These are phyloP conservation scores for Ochotona curzoniae DNA, from an alignment of 2,113 vertebrate genomes.

Conservation along the genomic window DNA sequence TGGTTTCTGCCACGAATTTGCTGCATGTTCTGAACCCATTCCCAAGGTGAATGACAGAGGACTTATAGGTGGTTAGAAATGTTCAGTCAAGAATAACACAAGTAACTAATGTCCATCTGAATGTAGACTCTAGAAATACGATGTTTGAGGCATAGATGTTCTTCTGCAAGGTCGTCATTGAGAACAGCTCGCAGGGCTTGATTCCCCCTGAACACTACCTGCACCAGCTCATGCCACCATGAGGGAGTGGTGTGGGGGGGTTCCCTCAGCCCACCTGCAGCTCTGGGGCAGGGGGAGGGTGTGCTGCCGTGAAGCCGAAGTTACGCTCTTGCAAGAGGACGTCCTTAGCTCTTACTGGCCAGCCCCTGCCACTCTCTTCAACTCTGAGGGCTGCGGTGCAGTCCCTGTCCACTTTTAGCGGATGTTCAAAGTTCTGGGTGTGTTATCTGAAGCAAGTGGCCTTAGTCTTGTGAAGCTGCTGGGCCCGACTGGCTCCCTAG, in stretches of 20 bases:
- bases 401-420: slow-evolving; percentile 48
- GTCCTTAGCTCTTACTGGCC: too few species aligned
- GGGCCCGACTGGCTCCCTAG: not conserved
- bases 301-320: too few species aligned
- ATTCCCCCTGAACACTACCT: too few species aligned
- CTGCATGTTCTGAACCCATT: not conserved
- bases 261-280: too few species aligned
- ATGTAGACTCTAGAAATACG: not conserved
- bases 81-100: not conserved
- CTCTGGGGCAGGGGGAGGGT: too few species aligned
- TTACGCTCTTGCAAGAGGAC: too few species aligned
- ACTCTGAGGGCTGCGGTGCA: not conserved
- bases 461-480: slow-evolving; percentile 53
- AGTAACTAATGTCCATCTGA: not conserved
- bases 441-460: slow-evolving; percentile 67
- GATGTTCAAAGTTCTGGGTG: slow-evolving; percentile 46
- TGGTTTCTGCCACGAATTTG: not conserved
- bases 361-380: not conserved
- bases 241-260: too few species aligned
- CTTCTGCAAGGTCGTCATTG: not conserved
- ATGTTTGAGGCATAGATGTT: not conserved
- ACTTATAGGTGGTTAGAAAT: not conserved
- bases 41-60: not conserved
- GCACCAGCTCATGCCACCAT: too few species aligned
- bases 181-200: too few species aligned